Evolutionary conservation across 2,113 vertebrate genomes (phyloP).

Genomic region (Sander vitreus): DNA sequence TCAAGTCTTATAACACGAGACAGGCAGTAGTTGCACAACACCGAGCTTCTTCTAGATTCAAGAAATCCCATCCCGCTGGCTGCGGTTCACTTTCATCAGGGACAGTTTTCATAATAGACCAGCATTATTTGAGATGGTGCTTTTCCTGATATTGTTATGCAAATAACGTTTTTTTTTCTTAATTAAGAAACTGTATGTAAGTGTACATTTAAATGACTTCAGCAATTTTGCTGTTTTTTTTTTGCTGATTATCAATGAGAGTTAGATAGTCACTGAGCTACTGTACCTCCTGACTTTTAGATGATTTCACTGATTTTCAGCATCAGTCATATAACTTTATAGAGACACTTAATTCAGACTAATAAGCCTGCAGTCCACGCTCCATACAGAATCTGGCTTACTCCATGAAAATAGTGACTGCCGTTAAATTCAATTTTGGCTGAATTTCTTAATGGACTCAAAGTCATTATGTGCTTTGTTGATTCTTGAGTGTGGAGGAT

Average conservation of each 20-base stretch:
- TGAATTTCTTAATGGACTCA: slow-evolving; percentile 65
- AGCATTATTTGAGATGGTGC: neutral
- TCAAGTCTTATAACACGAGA: slow-evolving; percentile 27
- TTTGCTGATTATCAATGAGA: slow-evolving; percentile 3
- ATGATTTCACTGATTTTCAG: slow-evolving; percentile 29
- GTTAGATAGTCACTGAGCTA: neutral
- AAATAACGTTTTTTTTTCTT: neutral
- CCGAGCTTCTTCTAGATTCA: neutral
- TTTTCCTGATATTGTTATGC: slow-evolving; percentile 18
- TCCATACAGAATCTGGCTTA: slow-evolving; percentile 30
- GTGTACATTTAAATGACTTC: neutral
- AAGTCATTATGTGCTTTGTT: slow-evolving; percentile 96
- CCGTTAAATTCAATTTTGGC: slow-evolving; percentile 62
- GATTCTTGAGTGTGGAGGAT: slow-evolving; percentile 94
- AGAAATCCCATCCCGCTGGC: neutral
- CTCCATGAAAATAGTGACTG: slow-evolving; percentile 37
- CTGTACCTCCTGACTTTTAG: neutral
- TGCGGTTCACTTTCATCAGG: slow-evolving; percentile 7
- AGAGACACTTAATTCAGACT: slow-evolving; percentile 46
- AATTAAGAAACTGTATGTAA: slow-evolving; percentile 4
- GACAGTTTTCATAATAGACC: neutral
- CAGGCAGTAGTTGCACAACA: slow-evolving; percentile 18
- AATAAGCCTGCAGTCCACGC: slow-evolving; percentile 32
- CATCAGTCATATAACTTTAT: slow-evolving; percentile 41
- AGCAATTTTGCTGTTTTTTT: neutral